Base-by-base conservation (phyloP, 2,797 vertebrate genomes). In the Dicrostonyx torquatus region DNA sequence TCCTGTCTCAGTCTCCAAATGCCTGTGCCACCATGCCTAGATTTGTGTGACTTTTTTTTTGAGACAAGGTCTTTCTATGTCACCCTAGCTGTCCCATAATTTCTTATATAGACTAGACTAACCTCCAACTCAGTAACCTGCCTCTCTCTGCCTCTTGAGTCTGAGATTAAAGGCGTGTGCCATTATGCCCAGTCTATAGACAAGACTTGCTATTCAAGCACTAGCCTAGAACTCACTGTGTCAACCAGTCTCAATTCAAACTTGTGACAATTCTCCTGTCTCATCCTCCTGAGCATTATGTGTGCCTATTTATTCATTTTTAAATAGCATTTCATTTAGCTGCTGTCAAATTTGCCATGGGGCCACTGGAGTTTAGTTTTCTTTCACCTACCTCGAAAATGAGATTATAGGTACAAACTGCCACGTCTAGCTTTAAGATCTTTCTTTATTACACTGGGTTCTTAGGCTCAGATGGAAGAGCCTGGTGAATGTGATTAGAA, bases 381-480 rank as follows among this genome's bases (percentile, higher is more conserved):
- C 53, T 58, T 34, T 40, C 2, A 13, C 58, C 40, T 87, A 45
- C 12, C 29, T 62, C 18, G 31, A 17, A 45, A 48, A n/a, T 64
- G 72, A 31, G 40, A 62, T 62, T 87, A 24, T 18, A 75, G 26
- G 40, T 22, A 73, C 18, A 34, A 34, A 88, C 6, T 29, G 43
- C 17, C 34, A 86, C 9, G 12, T 17, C 26, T 75, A 22, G 11
- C 68, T 88, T 76, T 10, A 29, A 62, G 20, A 89, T 13, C 22
- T 5, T 12, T 48, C 31, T 91, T 96, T 89, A 89, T 58, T 90
- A 92, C 89, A 70, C 68, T 64, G 45, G 64, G 80, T 18, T 92
- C 26, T 43, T 9, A n/a, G 53, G 43, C 60, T 89, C 79, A 88
- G 14, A 43, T 53, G 4, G 5, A 93, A 78, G 75, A 50, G 75